Conservation (phyloP, 1,140 invertebrate genomes). For the Manduca sexta region DNA sequence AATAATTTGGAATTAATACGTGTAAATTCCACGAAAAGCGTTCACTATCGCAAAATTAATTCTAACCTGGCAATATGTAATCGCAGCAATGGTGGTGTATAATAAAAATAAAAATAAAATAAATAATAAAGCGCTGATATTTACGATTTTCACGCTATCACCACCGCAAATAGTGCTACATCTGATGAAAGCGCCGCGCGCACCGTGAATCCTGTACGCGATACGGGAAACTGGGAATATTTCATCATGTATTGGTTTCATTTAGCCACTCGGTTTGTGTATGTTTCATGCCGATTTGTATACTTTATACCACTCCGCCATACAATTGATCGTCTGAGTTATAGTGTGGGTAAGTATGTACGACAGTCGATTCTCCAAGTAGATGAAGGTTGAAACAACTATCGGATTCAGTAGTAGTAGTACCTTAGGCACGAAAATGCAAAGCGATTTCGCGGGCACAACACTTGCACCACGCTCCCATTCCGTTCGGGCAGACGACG, state of each 20-base stretch:
- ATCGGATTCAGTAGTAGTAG: conserved; percentile 22
- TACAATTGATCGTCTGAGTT: too few species aligned
- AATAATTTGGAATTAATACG: too few species aligned
- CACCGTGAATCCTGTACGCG: too few species aligned
- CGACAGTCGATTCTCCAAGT: background rate
- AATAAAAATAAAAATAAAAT: too few species aligned
- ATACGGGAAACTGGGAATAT: too few species aligned
- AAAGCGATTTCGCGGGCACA: conserved; percentile 45
- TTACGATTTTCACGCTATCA: conserved; percentile 28
- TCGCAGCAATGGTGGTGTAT: background rate
- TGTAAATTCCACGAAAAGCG: too few species aligned
- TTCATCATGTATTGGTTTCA: too few species aligned
- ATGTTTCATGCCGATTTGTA: too few species aligned
- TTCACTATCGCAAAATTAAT: too few species aligned
- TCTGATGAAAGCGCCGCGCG: conserved; percentile 4
- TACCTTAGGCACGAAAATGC: conserved; percentile 36
- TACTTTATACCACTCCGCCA: too few species aligned
- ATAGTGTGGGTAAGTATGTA: background rate
- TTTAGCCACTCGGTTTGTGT: too few species aligned
- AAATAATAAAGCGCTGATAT: conserved; percentile 25
- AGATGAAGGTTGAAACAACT: conserved; percentile 25
- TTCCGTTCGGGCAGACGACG: conserved; percentile 35
- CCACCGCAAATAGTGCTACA: conserved; percentile 11
- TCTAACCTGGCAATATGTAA: conserved; percentile 1
- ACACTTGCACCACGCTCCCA: conserved; percentile 36